A percentile compares a stretch with the other conserved stretches of the same genome.
Conservation (phyloP, 2,113 vertebrate species). For the Tragulus kanchil region DNA sequence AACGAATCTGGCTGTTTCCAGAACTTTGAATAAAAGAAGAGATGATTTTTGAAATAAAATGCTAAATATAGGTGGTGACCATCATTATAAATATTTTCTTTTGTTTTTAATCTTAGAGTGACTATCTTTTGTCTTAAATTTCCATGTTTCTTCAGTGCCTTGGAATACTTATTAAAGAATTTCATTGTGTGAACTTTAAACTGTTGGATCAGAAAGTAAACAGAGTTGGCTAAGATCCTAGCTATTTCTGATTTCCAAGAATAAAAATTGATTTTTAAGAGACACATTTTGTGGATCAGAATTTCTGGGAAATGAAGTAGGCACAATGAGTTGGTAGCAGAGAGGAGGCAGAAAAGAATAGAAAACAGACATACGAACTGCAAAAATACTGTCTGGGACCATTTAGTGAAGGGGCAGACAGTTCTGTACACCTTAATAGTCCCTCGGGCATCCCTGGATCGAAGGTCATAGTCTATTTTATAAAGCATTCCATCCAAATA, state of each 20-base stretch:
- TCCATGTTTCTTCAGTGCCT: not conserved
- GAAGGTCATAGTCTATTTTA: slow-evolving; percentile 62
- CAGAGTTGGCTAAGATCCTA: not conserved
- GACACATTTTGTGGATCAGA: slow-evolving; percentile 44
- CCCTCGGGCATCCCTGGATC: slow-evolving; percentile 39
- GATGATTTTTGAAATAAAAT: slow-evolving; percentile 67
- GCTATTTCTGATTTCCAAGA: slow-evolving; percentile 66
- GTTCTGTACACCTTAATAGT: slow-evolving; percentile 52
- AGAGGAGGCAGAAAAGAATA: slow-evolving; percentile 62
- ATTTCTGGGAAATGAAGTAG: slow-evolving; percentile 66
- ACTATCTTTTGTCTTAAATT: not conserved
- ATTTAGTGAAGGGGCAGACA: slow-evolving; percentile 66
- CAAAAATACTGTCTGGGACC: slow-evolving; percentile 40
- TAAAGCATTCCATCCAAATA: slow-evolving; percentile 59
- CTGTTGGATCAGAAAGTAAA: slow-evolving; percentile 41
- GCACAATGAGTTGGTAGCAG: slow-evolving; percentile 59
- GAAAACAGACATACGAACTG: slow-evolving; percentile 64
- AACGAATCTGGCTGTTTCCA: slow-evolving; percentile 30
- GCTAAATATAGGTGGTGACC: not conserved
- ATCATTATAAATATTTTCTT: slow-evolving; percentile 26
- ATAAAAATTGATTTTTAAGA: slow-evolving; percentile 69
- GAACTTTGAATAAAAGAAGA: slow-evolving; percentile 21
- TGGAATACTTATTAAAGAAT: slow-evolving; percentile 39
- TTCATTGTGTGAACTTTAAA: slow-evolving; percentile 29
- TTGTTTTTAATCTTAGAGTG: not conserved